Evolutionary conservation across 2,113 vertebrate genomes (phyloP).

Genomic region (Lophotis ruficrista): DNA sequence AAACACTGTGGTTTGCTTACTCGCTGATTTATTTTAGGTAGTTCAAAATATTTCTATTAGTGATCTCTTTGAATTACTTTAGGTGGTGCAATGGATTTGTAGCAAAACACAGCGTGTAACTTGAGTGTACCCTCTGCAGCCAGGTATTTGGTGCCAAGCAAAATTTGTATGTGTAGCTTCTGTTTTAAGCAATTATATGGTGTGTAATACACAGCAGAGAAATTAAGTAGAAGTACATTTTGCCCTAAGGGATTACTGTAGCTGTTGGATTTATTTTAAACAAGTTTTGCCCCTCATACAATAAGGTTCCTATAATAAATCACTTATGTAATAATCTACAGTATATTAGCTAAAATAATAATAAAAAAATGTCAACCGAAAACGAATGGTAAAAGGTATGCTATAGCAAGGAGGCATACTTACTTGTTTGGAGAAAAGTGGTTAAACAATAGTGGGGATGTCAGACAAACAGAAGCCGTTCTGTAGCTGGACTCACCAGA

Average conservation of each 20-base stretch:
- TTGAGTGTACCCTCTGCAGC: constrained; percentile 68
- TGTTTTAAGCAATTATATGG: constrained; percentile 81
- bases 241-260: constrained; percentile 76
- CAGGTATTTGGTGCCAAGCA: constrained; percentile 74
- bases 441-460: not conserved
- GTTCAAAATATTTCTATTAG: constrained; percentile 74
- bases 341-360: constrained; percentile 29
- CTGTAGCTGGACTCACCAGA: not conserved
- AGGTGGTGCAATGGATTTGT: constrained; percentile 72
- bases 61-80: constrained; percentile 69
- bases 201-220: constrained; percentile 78
- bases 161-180: constrained; percentile 76
- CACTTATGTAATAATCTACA: constrained; percentile 73
- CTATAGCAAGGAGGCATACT: not conserved
- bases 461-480: not conserved
- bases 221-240: constrained; percentile 79
- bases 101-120: constrained; percentile 74
- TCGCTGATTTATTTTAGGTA: constrained; percentile 68
- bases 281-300: constrained; percentile 73
- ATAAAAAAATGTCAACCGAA: not conserved
- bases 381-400: not conserved
- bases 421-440: not conserved
- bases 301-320: constrained; percentile 72
- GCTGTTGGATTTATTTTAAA: constrained; percentile 79
- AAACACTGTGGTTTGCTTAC: constrained; percentile 68